Conservation (phyloP, 2,113 vertebrate species). For the Pedionomus torquatus region DNA sequence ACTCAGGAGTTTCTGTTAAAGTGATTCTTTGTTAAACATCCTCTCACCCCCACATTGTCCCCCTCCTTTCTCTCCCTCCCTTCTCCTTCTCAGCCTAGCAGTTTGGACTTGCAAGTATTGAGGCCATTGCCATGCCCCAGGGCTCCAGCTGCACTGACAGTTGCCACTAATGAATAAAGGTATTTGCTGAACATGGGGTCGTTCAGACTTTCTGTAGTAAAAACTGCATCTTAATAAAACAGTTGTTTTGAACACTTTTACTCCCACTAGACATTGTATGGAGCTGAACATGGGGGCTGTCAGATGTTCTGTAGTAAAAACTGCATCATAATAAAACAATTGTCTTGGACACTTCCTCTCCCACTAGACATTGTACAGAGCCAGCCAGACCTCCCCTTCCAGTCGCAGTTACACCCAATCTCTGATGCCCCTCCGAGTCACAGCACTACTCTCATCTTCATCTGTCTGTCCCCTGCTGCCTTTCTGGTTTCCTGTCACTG, state of each 20-base stretch:
- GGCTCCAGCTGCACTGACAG: slow-evolving; percentile 20
- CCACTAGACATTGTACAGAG: not conserved
- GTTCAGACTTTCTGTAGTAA: not conserved
- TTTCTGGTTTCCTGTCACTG: not conserved
- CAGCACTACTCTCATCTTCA: not conserved
- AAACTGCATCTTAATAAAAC: not conserved
- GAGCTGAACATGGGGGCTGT: not conserved
- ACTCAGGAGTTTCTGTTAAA: slow-evolving; percentile 86
- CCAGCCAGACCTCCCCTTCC: not conserved
- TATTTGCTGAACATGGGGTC: not conserved
- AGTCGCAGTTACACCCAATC: not conserved
- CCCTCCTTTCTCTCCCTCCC: slow-evolving; percentile 58
- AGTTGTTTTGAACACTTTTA: not conserved
- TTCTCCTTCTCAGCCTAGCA: slow-evolving; percentile 51
- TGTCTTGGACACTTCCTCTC: not conserved
- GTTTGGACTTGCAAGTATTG: slow-evolving; percentile 59
- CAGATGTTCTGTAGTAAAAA: not conserved
- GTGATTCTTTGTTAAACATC: slow-evolving; percentile 83
- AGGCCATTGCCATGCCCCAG: slow-evolving; percentile 16
- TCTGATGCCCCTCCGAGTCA: not conserved
- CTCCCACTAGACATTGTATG: too few species aligned
- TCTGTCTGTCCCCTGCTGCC: not conserved
- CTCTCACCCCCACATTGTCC: slow-evolving; percentile 48
- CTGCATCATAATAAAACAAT: not conserved
- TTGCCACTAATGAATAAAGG: slow-evolving; percentile 21